phyloP scores from a whole-genome alignment of 2,797 vertebrate species.

The Oreochromis grahami region DNA sequence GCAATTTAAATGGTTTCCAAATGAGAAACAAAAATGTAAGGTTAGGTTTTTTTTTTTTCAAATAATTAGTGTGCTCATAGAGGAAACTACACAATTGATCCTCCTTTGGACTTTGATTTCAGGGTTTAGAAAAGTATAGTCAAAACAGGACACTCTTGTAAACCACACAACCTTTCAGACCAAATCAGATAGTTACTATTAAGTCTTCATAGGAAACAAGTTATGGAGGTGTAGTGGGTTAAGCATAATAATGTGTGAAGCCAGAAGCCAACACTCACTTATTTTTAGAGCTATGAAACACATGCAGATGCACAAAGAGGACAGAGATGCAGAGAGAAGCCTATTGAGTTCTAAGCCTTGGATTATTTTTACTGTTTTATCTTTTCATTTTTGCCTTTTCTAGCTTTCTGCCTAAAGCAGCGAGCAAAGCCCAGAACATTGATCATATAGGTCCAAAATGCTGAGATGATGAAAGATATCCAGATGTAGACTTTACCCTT shows the following conservation, averaged over 20 bases:
- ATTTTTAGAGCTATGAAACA: not conserved
- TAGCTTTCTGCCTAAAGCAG: not conserved
- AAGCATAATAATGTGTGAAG: not conserved
- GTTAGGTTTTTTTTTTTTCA: not conserved
- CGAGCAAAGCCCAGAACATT: not conserved
- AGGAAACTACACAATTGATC: not conserved
- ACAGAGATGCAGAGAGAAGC: not conserved
- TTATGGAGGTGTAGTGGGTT: not conserved
- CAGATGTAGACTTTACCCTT: slow-evolving; percentile 12
- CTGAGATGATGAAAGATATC: not conserved
- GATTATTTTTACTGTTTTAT: not conserved
- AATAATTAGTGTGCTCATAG: not conserved
- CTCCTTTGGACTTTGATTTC: not conserved
- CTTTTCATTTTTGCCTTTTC: not conserved
- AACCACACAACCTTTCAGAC: not conserved
- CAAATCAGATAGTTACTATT: not conserved
- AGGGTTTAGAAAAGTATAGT: not conserved
- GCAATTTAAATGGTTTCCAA: not conserved
- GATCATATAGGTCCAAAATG: not conserved
- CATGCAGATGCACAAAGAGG: not conserved
- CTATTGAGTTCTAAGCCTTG: not conserved
- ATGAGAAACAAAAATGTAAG: not conserved
- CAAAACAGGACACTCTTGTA: not conserved
- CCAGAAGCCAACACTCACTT: not conserved
- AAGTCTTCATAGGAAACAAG: not conserved